Conservation (phyloP, 2,113 vertebrate genomes). For the Nanger granti region DNA sequence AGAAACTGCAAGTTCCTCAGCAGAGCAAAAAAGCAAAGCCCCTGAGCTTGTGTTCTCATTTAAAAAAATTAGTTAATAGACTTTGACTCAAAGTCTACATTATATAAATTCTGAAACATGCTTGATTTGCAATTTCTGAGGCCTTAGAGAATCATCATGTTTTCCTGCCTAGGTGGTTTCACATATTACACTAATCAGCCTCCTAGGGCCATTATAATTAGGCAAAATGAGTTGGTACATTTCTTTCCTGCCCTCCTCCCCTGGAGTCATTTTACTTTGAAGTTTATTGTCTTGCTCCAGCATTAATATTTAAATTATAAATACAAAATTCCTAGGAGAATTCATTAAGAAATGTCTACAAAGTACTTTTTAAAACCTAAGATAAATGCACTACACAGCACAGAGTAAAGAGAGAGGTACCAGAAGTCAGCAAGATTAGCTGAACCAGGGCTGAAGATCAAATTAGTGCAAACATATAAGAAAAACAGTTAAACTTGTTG, state of each 20-base stretch:
- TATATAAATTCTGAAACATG: constrained; percentile 21
- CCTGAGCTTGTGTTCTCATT: not conserved
- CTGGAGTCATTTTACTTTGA: constrained; percentile 54
- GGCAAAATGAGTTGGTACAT: constrained; percentile 59
- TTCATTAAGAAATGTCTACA: constrained; percentile 46
- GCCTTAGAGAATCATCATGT: not conserved
- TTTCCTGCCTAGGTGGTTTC: constrained; percentile 34
- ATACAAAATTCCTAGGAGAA: not conserved
- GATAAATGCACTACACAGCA: not conserved
- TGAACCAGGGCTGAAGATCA: not conserved
- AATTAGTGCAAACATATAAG: not conserved
- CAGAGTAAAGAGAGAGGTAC: not conserved
- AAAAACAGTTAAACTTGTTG: not conserved
- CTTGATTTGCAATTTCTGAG: constrained; percentile 36
- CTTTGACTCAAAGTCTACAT: not conserved
- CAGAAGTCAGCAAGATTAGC: not conserved
- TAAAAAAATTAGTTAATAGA: not conserved
- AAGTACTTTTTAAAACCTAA: not conserved
- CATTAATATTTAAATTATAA: constrained; percentile 43
- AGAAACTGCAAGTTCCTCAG: not conserved
- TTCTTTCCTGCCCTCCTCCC: constrained; percentile 52
- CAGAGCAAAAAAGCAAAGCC: not conserved
- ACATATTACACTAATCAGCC: constrained; percentile 47
- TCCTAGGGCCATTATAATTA: constrained; percentile 58
- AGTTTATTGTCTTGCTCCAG: constrained; percentile 23